Conservation (phyloP, 2,888 invertebrate species). For the Ormyrus rosae region DNA sequence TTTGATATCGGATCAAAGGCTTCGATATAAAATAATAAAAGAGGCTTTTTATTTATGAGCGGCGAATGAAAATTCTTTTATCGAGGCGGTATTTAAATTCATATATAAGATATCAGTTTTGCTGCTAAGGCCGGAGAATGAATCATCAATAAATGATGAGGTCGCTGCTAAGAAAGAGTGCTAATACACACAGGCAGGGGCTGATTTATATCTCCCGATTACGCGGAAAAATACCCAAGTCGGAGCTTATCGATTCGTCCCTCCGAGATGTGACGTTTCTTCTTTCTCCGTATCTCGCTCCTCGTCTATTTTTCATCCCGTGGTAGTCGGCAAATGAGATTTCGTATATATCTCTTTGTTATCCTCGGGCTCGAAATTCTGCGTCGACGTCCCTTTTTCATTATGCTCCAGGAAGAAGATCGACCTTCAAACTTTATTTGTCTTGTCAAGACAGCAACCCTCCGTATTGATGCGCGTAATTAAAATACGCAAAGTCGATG, state of each 20-base stretch:
- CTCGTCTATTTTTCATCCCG: slow-evolving; percentile 14
- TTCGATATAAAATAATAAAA: too few species aligned
- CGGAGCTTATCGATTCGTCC: slow-evolving; percentile 21
- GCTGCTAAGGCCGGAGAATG: too few species aligned
- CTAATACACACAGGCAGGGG: too few species aligned
- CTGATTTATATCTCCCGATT: slow-evolving; percentile 26
- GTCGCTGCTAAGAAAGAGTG: too few species aligned
- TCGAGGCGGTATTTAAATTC: too few species aligned
- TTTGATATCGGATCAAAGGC: too few species aligned
- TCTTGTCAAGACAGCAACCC: background rate
- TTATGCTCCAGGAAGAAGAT: background rate
- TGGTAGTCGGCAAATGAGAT: slow-evolving; percentile 6
- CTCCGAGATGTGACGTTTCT: slow-evolving; percentile 18
- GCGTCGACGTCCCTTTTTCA: background rate
- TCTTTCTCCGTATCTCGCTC: background rate
- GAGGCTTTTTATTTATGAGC: too few species aligned
- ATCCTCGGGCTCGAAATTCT: background rate
- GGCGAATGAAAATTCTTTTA: too few species aligned
- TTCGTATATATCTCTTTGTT: background rate
- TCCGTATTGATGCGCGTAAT: too few species aligned
- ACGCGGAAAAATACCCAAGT: slow-evolving; percentile 10
- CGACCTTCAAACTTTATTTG: background rate
- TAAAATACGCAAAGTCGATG: too few species aligned
- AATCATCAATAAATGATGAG: too few species aligned
- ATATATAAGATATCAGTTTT: too few species aligned